Evolutionary conservation across 2,113 vertebrate genomes (phyloP).

Genomic region (Delphinus delphis): DNA sequence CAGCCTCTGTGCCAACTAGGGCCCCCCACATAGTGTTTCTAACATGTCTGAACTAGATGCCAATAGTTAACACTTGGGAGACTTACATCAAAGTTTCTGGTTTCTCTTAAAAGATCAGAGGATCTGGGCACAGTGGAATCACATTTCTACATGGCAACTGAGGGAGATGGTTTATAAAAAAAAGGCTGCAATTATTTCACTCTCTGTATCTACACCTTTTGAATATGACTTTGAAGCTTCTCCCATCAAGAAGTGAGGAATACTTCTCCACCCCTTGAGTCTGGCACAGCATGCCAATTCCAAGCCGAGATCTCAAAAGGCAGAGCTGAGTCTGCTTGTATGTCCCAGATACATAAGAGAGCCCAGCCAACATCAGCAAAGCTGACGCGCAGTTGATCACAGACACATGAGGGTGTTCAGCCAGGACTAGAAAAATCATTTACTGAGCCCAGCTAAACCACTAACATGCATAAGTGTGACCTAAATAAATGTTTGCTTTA

Average conservation of each 20-base stretch:
- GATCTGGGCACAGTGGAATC: not conserved
- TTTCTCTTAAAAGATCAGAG: not conserved
- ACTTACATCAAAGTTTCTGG: not conserved
- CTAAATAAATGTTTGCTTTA: not conserved
- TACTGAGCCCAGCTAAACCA: not conserved
- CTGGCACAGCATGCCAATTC: not conserved
- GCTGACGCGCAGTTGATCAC: not conserved
- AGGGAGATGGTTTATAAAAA: not conserved
- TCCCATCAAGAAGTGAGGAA: not conserved
- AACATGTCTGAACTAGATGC: not conserved
- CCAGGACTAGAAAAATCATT: not conserved
- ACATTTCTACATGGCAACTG: not conserved
- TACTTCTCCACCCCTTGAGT: not conserved
- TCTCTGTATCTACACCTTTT: not conserved
- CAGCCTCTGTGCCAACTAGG: not conserved
- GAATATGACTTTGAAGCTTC: not conserved
- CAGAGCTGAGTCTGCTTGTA: not conserved
- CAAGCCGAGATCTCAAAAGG: not conserved
- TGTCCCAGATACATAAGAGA: not conserved
- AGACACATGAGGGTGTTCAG: not conserved
- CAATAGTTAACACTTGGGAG: not conserved
- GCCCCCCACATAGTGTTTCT: not conserved
- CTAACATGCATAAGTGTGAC: not conserved
- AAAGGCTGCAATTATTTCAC: not conserved
- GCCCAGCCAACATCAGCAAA: not conserved